Evolutionary conservation across 2,113 vertebrate genomes (phyloP).

Genomic region (Rana temporaria): DNA sequence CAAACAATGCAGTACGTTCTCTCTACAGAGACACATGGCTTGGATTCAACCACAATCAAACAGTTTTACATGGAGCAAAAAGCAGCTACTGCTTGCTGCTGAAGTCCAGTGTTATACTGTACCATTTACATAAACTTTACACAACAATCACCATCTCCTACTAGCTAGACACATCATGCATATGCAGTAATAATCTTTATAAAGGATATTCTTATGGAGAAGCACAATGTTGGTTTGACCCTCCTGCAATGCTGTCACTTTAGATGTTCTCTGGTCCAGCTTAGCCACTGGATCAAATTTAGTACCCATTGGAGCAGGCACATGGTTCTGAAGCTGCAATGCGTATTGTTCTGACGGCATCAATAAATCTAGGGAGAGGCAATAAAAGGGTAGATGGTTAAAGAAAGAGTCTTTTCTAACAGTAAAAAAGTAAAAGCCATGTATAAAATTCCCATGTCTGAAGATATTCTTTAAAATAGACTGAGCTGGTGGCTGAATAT

Average conservation of each 20-base stretch:
- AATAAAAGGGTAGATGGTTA: not conserved
- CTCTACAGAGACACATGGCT: not conserved
- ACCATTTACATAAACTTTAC: not conserved
- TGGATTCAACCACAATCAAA: not conserved
- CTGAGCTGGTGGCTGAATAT: no score
- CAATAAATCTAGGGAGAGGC: slow-evolving; percentile 74
- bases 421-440: no score
- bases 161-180: no score
- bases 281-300: slow-evolving; percentile 70
- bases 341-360: slow-evolving; percentile 94
- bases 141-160: not conserved
- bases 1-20: not conserved
- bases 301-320: slow-evolving; percentile 70
- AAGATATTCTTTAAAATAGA: no score
- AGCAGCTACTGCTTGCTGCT: not conserved
- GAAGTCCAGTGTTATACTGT: not conserved
- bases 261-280: slow-evolving; percentile 76
- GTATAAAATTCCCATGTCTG: no score
- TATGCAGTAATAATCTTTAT: not conserved
- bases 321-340: slow-evolving; percentile 86
- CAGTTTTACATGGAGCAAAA: not conserved
- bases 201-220: slow-evolving; percentile 79
- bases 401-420: no score
- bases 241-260: slow-evolving; percentile 73
- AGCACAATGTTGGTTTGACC: slow-evolving; percentile 75